Evolutionary conservation across 2,113 vertebrate genomes (phyloP), one percentile per base, ranked within the genome.

Genomic region (Caracal caracal): DNA sequence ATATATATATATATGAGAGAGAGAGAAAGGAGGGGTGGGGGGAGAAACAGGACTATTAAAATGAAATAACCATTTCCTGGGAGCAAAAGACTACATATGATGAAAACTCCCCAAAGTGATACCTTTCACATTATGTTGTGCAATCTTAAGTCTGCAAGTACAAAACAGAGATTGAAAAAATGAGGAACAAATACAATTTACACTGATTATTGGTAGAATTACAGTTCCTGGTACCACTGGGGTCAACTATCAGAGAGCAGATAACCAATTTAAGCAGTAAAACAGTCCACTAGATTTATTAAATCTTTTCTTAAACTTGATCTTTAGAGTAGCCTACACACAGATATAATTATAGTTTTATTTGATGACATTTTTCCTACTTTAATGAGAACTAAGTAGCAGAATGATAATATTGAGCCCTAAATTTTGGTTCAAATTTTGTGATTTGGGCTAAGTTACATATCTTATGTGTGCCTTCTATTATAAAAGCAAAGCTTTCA

Each of bases 401-500:
- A 53, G 2, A 84, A 17, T 81, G 37, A 40, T 78, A 90, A 90
- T 76, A 20, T 49, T 76, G 35, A 92, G 12, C 35, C 49, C 24
- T 22, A 82, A 33, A n/a, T 71, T 89, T 93, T 56, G 49, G 79
- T 79, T 59, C 30, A 28, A 96, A 24, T 73, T 93, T 82, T 66
- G 26, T 81, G 16, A 80, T 85, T 96, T 93, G 35, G 2, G 26
- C 10, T n/a, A 81, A 83, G n/a, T 85, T 35, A 66, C 7, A 15
- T 71, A 71, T 68, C 15, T 66, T 40, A 43, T 49, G 17, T 86
- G 82, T 59, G 35, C 19, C 5, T 90, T 92, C 61, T 73, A 33
- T 70, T 79, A 37, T 70, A 95, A 95, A 95, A 79, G 28, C 73
- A 80, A 90, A 91, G 24, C 28, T 82, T 91, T 95, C 13, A 78